Evolutionary conservation across 2,113 vertebrate species (phyloP).

Genomic region (Dendrocopos noguchii): DNA sequence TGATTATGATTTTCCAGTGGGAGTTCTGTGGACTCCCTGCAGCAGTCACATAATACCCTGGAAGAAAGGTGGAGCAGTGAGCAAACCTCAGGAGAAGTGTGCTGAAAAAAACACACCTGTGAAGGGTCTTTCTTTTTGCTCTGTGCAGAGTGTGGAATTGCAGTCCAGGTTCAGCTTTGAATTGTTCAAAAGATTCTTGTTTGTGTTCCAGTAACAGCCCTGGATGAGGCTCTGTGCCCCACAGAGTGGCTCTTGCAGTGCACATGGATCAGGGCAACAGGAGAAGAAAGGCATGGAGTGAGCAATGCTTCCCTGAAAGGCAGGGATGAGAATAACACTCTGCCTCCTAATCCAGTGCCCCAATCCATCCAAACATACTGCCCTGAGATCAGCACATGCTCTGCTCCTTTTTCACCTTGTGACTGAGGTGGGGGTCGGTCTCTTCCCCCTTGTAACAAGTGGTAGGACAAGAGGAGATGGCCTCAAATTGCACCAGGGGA

Average conservation of each 20-base stretch:
- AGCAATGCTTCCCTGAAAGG: background rate
- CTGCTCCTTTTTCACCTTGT: background rate
- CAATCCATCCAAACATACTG: background rate
- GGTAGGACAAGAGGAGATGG: no score
- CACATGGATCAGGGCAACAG: fast-evolving
- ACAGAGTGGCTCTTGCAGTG: background rate
- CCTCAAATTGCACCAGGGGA: no score
- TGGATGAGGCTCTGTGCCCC: fast-evolving
- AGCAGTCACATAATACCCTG: background rate
- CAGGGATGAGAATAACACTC: background rate
- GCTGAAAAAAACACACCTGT: background rate
- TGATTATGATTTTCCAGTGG: background rate
- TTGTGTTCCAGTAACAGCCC: background rate
- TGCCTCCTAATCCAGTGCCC: background rate
- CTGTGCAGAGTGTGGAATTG: background rate
- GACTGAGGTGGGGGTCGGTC: no score
- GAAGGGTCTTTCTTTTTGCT: background rate
- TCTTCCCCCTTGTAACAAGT: no score
- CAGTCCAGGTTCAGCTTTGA: background rate
- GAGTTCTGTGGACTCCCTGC: background rate
- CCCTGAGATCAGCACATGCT: background rate
- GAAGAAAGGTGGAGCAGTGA: background rate
- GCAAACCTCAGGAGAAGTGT: background rate
- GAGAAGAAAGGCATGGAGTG: background rate
- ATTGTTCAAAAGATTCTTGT: background rate